A percentile compares a stretch with the other conserved stretches of the same genome.
phyloP scores from a whole-genome alignment of 2,797 vertebrate species.

The Catamblyrhynchus diadema region DNA sequence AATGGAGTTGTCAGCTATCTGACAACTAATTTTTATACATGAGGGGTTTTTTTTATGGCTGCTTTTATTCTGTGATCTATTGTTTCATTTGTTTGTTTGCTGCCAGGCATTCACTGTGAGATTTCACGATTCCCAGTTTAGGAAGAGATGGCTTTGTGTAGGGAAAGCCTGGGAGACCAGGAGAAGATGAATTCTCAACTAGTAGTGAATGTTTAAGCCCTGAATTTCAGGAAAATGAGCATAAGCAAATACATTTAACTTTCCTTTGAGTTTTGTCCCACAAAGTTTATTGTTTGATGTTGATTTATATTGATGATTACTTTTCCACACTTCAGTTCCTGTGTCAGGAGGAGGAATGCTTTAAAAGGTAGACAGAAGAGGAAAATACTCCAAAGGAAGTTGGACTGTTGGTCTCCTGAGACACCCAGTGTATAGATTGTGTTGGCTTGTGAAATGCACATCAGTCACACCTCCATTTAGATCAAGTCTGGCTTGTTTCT shows the following conservation, averaged over 20 bases:
- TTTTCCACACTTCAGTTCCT: conserved; percentile 1
- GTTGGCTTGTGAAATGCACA: conserved; percentile 42
- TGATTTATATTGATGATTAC: conserved; percentile 30
- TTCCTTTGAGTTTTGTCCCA: conserved; percentile 33
- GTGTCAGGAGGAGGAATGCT: not conserved
- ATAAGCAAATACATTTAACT: conserved; percentile 10
- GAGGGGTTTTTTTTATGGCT: not conserved
- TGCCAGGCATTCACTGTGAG: conserved; percentile 7
- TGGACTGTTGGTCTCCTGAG: conserved; percentile 10
- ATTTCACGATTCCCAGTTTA: not conserved
- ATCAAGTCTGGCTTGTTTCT: not conserved
- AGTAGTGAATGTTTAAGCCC: not conserved
- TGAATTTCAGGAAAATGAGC: not conserved
- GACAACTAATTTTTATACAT: conserved; percentile 48
- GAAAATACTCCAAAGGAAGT: not conserved
- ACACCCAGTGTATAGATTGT: conserved; percentile 2
- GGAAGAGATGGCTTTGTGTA: not conserved
- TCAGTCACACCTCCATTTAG: conserved; percentile 37
- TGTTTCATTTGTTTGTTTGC: conserved; percentile 48
- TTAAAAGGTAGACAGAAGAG: conserved; percentile 14
- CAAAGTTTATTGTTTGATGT: conserved; percentile 29
- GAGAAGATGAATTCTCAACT: not conserved
- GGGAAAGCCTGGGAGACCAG: not conserved
- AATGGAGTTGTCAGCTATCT: conserved; percentile 49
- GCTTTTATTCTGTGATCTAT: conserved; percentile 37